Base-by-base conservation (phyloP, 2,797 vertebrate genomes). In the Bovichtus diacanthus region DNA sequence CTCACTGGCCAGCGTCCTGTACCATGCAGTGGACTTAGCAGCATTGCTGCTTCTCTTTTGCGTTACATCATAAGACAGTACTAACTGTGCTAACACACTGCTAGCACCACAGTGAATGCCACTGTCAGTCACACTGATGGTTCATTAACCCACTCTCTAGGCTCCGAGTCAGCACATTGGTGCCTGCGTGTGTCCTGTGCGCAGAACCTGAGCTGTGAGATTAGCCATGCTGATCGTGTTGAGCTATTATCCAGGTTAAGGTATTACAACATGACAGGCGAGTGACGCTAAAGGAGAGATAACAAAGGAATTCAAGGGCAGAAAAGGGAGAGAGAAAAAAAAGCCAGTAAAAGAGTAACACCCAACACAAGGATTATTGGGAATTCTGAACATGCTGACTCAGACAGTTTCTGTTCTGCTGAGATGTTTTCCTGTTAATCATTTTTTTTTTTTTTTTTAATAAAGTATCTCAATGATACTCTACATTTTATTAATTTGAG, bases 161-260 rank as follows among this genome's bases (percentile, higher is more conserved):
- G 76, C 64, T 65, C 55, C 76, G 13, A 72, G 88, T 92, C 90
- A 92, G 91, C 93, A 91, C 78, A 93, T 88, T 64, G 78, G 43
- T 34, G 70, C 51, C 75, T 82, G 65, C 80, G 74, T 80, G 74
- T 66, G 90, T 87, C 85, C 84, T 79, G 50, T 74, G 46, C 65
- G n/a, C 69, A 69, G 80, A 81, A 84, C 87, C 74, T 90, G 88
- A 91, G 91, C 91, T 74, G 83, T 77, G 83, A 93, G 94, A 95
- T 95, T 94, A 95, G 77, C 91, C 86, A 51, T 13, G 73, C 81
- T 83, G 82, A 93, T 94, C 90, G 77, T 60, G 82, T 41, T 76
- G 86, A 86, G 88, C 87, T 89, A 74, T 91, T 94, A 94, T 94
- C 93, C 83, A 84, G 90, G 90, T 86, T 86, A 83, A 64, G 78